Conservation (phyloP, 2,888 invertebrate genomes). For the Cheilosia grossa region DNA sequence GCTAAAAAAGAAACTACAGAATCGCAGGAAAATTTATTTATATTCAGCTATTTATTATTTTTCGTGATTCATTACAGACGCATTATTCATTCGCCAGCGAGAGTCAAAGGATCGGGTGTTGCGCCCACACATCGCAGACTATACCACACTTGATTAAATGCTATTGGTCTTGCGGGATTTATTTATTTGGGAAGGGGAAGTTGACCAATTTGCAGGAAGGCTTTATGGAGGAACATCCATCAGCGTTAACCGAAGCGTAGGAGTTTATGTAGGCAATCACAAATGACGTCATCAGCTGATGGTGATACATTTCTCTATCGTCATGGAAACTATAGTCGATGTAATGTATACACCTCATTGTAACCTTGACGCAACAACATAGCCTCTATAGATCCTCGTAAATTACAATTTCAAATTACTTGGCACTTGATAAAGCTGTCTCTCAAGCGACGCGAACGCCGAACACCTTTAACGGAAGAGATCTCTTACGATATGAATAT, state of each 20-base stretch:
- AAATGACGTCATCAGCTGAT: slow-evolving; percentile 30
- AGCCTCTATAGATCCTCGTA: slow-evolving; percentile 23
- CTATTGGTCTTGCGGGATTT: slow-evolving; percentile 53
- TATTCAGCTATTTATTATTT: slow-evolving; percentile 49
- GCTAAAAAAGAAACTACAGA: slow-evolving; percentile 14
- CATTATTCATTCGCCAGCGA: slow-evolving; percentile 56
- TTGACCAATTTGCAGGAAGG: slow-evolving; percentile 59
- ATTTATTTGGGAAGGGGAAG: slow-evolving; percentile 34
- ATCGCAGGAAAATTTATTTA: slow-evolving; percentile 44
- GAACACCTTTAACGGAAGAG: slow-evolving; percentile 21
- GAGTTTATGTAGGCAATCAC: slow-evolving; percentile 30
- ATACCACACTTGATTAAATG: slow-evolving; percentile 54
- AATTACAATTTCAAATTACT: slow-evolving; percentile 73
- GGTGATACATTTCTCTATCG: not conserved
- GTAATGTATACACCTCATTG: not conserved
- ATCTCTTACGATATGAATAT: slow-evolving; percentile 60
- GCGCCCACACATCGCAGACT: not conserved
- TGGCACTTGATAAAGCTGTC: slow-evolving; percentile 53
- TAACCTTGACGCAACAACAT: slow-evolving; percentile 20
- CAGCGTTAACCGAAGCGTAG: slow-evolving; percentile 3
- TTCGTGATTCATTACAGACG: slow-evolving; percentile 56
- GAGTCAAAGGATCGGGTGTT: slow-evolving; percentile 8
- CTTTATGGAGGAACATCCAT: slow-evolving; percentile 55
- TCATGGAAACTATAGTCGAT: not conserved
- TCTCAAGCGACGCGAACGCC: slow-evolving; percentile 10